Percentiles rank a stretch among this genome's conserved stretches.
Evolutionary conservation across 2,113 vertebrate species (phyloP).

Genomic region (Oxyura jamaicensis): DNA sequence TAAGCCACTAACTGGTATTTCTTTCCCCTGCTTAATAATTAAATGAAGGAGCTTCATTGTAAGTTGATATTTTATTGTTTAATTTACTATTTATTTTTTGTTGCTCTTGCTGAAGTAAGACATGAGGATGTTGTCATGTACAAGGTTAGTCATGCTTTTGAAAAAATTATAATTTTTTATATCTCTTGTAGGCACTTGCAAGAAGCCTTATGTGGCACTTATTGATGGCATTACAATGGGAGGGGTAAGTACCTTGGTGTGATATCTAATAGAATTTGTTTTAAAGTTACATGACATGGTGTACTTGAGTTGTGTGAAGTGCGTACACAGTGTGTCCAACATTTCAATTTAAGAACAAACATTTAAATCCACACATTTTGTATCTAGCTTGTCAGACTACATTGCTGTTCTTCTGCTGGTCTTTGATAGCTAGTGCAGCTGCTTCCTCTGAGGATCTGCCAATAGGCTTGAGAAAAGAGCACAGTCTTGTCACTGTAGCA

Average conservation of each 20-base stretch:
- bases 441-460: not conserved
- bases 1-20: not conserved
- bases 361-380: not conserved
- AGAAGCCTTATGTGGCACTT: constrained; percentile 91
- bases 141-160: not conserved
- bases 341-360: not conserved
- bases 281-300: not conserved
- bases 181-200: constrained; percentile 79
- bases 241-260: constrained; percentile 80
- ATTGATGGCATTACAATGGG: constrained; percentile 98
- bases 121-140: not conserved
- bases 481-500: not conserved
- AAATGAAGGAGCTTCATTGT: not conserved
- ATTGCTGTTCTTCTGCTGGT: not conserved
- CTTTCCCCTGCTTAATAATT: not conserved
- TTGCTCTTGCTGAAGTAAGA: not conserved
- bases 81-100: not conserved
- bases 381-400: not conserved
- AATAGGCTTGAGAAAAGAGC: not conserved
- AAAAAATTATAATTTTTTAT: not conserved
- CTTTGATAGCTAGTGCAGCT: not conserved
- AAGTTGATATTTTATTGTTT: not conserved
- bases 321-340: not conserved
- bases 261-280: not conserved
- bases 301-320: not conserved